Evolutionary conservation across 2,797 vertebrate genomes (phyloP).

Genomic region (Basileuterus tristriatus): DNA sequence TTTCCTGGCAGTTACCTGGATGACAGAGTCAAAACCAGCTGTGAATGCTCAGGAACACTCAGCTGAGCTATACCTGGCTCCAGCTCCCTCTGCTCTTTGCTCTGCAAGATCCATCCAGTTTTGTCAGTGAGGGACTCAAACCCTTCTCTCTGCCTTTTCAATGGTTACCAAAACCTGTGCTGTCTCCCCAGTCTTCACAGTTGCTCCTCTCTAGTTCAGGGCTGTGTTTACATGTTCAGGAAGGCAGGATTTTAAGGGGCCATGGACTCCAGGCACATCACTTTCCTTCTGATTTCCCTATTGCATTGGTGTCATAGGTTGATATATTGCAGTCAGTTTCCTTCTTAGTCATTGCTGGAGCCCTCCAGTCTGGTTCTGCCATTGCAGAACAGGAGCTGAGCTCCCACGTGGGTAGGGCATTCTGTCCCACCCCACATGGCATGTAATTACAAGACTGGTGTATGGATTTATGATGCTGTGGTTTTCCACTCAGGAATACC

Average conservation of each 20-base stretch:
- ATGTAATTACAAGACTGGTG: background rate
- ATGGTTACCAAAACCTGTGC: background rate
- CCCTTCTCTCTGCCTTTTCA: background rate
- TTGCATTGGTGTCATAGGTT: background rate
- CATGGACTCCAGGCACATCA: background rate
- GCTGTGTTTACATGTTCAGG: background rate
- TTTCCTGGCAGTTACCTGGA: background rate
- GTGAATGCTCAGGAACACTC: background rate
- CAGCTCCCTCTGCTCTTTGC: background rate
- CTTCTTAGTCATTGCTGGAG: background rate
- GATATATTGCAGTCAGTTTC: background rate
- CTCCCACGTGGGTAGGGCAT: rapidly evolving
- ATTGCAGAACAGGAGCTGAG: background rate
- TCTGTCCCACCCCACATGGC: background rate
- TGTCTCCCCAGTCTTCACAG: background rate
- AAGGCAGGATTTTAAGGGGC: background rate
- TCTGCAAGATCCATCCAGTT: background rate
- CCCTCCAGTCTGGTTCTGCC: background rate
- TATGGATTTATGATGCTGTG: background rate
- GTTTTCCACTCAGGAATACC: background rate
- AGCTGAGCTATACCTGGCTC: background rate
- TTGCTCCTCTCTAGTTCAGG: background rate
- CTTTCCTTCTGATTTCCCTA: background rate
- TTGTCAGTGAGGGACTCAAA: background rate
- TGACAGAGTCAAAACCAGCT: background rate